Conservation (phyloP, 2,888 invertebrate genomes). For the Hedychridium roseum region DNA sequence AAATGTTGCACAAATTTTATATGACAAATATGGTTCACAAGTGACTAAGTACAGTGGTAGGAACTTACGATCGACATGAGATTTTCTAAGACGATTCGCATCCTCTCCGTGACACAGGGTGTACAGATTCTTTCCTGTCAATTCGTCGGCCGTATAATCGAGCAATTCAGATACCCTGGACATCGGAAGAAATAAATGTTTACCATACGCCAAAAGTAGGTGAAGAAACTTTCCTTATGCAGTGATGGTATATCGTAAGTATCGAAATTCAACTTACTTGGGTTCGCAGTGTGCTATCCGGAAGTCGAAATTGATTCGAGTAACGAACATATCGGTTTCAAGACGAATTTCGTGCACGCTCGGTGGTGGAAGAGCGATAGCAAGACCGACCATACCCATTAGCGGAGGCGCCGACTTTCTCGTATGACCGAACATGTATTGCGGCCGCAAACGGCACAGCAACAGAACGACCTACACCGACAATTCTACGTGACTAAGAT, state of each 20-base stretch:
- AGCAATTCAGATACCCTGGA: constrained; percentile 88
- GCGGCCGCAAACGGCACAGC: constrained; percentile 89
- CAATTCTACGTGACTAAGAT: constrained; percentile 1
- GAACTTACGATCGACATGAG: constrained; percentile 93
- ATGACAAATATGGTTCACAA: neutral
- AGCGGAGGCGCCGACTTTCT: constrained; percentile 87
- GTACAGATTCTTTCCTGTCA: constrained; percentile 93
- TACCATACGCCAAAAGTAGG: no score
- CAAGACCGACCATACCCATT: constrained; percentile 93
- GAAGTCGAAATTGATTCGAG: constrained; percentile 94
- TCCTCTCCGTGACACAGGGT: constrained; percentile 96
- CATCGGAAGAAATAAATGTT: constrained; percentile 22
- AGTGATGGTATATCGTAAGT: no score
- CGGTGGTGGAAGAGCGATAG: constrained; percentile 95
- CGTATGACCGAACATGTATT: constrained; percentile 90
- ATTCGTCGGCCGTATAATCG: constrained; percentile 92
- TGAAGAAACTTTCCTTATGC: no score
- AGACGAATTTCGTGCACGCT: constrained; percentile 96
- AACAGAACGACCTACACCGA: constrained; percentile 86
- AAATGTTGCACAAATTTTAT: constrained; percentile 3
- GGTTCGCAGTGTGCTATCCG: constrained; percentile 97
- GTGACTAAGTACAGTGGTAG: constrained; percentile 1
- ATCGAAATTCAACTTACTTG: constrained; percentile 70
- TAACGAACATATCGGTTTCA: constrained; percentile 96
- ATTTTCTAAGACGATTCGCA: constrained; percentile 90